A percentile compares a stretch with the other conserved stretches of the same genome.
These are phyloP conservation scores for Gyps fulvus DNA, from an alignment of 2,113 vertebrate species.

Conservation along the genomic window DNA sequence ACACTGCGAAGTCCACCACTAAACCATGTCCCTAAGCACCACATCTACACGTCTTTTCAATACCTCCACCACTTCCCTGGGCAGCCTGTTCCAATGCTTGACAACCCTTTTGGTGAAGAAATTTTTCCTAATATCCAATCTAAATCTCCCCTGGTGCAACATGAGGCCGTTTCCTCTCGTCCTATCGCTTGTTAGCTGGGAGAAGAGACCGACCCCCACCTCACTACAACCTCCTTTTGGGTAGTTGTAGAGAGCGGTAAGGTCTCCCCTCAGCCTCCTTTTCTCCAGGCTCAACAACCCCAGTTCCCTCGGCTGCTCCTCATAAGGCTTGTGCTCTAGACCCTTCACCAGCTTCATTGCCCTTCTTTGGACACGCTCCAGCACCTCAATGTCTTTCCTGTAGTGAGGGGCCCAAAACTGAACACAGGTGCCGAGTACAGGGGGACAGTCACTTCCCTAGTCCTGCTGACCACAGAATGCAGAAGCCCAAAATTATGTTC, in stretches of 20 bases:
- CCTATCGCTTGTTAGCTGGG: not conserved
- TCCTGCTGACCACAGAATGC: not conserved
- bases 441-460: not conserved
- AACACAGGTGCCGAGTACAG: not conserved
- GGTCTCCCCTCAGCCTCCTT: not conserved
- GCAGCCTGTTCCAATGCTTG: not conserved
- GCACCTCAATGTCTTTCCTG: not conserved
- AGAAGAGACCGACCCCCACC: not conserved
- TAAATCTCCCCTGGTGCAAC: accelerated
- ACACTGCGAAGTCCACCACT: not conserved
- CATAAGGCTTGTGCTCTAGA: not conserved
- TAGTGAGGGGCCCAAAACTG: not conserved
- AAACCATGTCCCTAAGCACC: not conserved
- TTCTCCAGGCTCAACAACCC: not conserved
- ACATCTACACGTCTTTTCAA: not conserved
- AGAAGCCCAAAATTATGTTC: not conserved
- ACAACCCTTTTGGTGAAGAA: not conserved
- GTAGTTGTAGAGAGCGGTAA: not conserved
- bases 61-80: not conserved
- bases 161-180: not conserved
- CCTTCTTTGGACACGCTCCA: not conserved
- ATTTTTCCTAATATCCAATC: not conserved
- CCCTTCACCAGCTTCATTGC: accelerated
- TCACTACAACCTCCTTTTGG: not conserved
- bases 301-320: not conserved